Base-by-base conservation (phyloP, 2,113 vertebrate species). In the Bothrops jararaca region DNA sequence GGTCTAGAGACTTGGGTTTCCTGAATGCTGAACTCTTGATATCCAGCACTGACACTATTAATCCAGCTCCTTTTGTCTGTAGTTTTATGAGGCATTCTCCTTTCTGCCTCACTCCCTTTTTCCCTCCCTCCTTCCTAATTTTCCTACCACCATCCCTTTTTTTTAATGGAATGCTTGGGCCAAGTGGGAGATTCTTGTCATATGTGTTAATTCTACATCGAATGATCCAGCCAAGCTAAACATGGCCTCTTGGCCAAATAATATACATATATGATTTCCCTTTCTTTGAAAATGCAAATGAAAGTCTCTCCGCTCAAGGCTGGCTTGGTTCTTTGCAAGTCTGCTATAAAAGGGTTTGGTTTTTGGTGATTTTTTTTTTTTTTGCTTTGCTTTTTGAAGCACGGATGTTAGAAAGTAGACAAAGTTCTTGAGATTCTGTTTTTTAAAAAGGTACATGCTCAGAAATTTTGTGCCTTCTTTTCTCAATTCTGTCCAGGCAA, bases 211-310 rank as follows among this genome's bases (percentile, higher is more conserved):
- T 94, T 96, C 93, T 1, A 0, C 11, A 2, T 88, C 85, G 53
- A 90, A 94, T 64, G 6, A 1, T 94, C 57, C 89, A 90, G 96
- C 96, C 95, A 96, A 95, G 58, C 53, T 4, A 96, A 97, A 96
- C 95, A 96, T 91, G 74, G 2, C 94, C 86, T 0, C 91, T 86
- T 90, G 48, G 91, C 95, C 93, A 96, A 69, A 94, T 54, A 0
- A 26, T 91, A 69, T 94, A 90, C 92, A 92, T 94, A 91, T 39
- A 92, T 94, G 91, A 50, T 93, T 52, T 60, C n/a, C 0, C 2
- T 53, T 50, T 57, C 58, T 85, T 92, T 92, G 23, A 0, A 24
- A 92, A 96, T 64, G 23, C 0, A 24, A 92, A 96, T 64, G 85
- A 29, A 1, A 53, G 15, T 85, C 95, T 91, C 20, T 86, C 88